Conservation (phyloP, 1,140 invertebrate species). For the Metaphire vulgaris region DNA sequence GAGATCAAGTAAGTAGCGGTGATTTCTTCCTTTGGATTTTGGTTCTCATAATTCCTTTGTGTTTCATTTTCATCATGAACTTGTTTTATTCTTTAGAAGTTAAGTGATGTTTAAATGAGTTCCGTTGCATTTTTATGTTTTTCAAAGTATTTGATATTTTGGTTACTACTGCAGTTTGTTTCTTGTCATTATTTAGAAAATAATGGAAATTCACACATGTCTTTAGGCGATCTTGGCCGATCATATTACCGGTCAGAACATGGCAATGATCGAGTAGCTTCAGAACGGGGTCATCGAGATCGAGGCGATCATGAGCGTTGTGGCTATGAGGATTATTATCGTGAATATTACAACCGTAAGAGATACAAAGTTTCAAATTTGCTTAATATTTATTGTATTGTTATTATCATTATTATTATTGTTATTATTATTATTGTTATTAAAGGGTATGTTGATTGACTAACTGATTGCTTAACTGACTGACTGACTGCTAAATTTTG, state of each 20-base stretch:
- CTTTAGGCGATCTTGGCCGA: background rate
- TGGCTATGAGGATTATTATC: conserved; percentile 25
- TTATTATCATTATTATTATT: background rate
- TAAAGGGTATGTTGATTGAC: background rate
- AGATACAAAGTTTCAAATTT: background rate
- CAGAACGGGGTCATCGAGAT: background rate
- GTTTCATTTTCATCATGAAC: too few relatives aligned
- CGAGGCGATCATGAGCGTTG: conserved; percentile 16
- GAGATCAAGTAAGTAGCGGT: background rate
- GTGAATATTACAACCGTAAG: conserved; percentile 18
- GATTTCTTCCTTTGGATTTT: too few relatives aligned
- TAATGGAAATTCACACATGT: background rate
- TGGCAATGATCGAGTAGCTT: background rate
- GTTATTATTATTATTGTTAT: background rate
- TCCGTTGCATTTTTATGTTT: too few relatives aligned
- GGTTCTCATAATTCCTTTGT: too few relatives aligned
- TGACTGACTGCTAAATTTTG: background rate
- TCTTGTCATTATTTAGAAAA: background rate
- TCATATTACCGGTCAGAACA: background rate
- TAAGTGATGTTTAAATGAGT: background rate
- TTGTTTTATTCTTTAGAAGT: background rate
- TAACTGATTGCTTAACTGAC: background rate
- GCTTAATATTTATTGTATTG: background rate
- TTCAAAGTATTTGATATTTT: background rate
- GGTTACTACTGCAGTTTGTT: background rate